Evolutionary conservation across 2,113 vertebrate species (phyloP), one percentile per base, ranked within the genome.

Genomic region (Limnothrissa miodon): DNA sequence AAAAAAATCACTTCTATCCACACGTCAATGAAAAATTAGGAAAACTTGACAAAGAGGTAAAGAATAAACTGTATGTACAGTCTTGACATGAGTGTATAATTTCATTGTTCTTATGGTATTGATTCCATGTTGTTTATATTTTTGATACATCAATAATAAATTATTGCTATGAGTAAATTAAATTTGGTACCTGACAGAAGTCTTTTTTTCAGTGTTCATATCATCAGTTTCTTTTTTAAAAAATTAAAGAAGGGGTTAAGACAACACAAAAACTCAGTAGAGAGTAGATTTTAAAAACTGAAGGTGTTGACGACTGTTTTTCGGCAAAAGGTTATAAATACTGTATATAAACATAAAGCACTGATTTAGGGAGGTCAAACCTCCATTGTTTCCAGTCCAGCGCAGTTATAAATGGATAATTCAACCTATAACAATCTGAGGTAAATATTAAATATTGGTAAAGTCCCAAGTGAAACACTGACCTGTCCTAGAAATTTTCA

Each of bases 61-160:
- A 29, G 25, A 62, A 62, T 29, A 25, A 25, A 62, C 11, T 62
- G 59, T 62, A 62, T 29, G 62, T 70, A 36, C 15, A 11, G 13
- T 33, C 25, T 36, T 74, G 29, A 74, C 66, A 15, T 36, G 66
- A 15, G 13, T 74, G 66, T 74, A 74, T 74, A 74, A 56, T 74
- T 74, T 36, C 15, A 74, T 36, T 74, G 66, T 74, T 74, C 25
- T 70, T 70, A 70, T 36, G 66, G 66, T 74, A 74, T 74, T 74
- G 66, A 74, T 74, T 74, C 66, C 66, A 74, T 74, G 66, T 36
- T 74, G 66, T 74, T 74, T 74, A 74, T 74, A 74, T 74, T 74
- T 74, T 74, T 74, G 66, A 74, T 74, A 74, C 66, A 36, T 33
- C 66, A 36, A 74, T 74, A 74, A 74, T 74, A 74, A 74, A 74